These are phyloP conservation scores for Buceros bicornis DNA, from an alignment of 2,797 vertebrate genomes.

Conservation along the genomic window DNA sequence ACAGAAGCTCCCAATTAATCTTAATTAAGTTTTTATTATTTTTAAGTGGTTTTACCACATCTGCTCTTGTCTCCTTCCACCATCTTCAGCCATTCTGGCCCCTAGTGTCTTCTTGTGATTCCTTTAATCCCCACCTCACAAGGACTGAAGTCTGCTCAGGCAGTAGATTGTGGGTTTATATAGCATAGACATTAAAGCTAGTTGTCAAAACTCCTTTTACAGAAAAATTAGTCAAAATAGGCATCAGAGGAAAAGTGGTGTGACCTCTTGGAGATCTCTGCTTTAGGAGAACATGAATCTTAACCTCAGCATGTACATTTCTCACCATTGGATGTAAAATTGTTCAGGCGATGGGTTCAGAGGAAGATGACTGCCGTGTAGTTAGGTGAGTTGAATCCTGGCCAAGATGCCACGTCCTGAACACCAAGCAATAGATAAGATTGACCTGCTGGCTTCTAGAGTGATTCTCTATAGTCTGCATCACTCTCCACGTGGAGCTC, in stretches of 20 bases:
- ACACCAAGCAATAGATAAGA: not conserved
- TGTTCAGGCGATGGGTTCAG: not conserved
- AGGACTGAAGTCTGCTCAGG: not conserved
- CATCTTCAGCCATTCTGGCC: not conserved
- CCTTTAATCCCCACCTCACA: not conserved
- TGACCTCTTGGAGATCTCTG: not conserved
- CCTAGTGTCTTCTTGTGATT: not conserved
- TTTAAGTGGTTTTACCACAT: not conserved
- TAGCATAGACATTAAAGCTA: not conserved
- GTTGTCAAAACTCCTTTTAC: not conserved
- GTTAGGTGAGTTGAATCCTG: not conserved
- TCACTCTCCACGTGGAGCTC: not conserved
- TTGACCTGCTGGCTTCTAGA: not conserved
- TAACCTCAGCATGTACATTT: not conserved
- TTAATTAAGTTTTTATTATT: not conserved
- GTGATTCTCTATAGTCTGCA: rapidly evolving
- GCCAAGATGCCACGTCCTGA: not conserved
- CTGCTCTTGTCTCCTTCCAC: not conserved
- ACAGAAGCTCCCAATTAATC: not conserved
- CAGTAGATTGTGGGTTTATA: not conserved
- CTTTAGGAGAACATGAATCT: not conserved
- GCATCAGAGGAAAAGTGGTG: not conserved
- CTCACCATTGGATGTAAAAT: not conserved
- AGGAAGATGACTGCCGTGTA: not conserved
- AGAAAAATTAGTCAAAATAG: not conserved